phyloP scores from a whole-genome alignment of 1,140 invertebrate species.

The Anadara kagoshimensis region DNA sequence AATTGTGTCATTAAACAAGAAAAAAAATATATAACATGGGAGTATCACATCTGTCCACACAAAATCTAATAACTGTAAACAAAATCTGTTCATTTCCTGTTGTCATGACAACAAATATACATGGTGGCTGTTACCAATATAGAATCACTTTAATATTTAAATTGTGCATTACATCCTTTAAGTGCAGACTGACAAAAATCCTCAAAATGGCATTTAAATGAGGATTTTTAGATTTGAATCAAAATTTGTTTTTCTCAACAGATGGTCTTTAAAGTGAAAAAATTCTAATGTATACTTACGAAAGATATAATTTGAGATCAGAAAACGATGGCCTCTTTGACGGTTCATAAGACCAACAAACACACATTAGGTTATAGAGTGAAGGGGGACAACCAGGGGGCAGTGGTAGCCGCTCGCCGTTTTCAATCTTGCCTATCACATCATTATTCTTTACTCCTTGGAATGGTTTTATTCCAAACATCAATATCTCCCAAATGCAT shows the following conservation, averaged over 20 bases:
- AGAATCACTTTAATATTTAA: no score
- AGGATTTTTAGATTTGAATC: no score
- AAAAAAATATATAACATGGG: background rate
- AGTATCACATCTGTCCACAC: no score
- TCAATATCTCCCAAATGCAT: conserved; percentile 99
- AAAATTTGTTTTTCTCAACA: no score
- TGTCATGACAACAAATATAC: no score
- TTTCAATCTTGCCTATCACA: conserved; percentile 96
- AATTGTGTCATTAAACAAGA: background rate
- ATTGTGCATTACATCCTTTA: no score
- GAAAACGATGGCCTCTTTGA: conserved; percentile 86
- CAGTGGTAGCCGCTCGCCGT: conserved; percentile 91
- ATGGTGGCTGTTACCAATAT: no score
- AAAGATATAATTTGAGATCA: conserved; percentile 66
- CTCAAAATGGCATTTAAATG: no score
- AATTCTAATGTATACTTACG: conserved; percentile 55
- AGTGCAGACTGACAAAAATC: no score
- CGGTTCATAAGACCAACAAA: conserved; percentile 97
- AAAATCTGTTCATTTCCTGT: no score
- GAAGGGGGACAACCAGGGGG: conserved; percentile 93
- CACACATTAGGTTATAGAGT: conserved; percentile 95
- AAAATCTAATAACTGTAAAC: no score
- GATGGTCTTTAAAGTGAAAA: no score
- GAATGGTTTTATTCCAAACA: conserved; percentile 98
- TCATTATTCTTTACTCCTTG: conserved; percentile 97